phyloP scores from a whole-genome alignment of 2,797 vertebrate genomes.

The Eutrigla gurnardus region DNA sequence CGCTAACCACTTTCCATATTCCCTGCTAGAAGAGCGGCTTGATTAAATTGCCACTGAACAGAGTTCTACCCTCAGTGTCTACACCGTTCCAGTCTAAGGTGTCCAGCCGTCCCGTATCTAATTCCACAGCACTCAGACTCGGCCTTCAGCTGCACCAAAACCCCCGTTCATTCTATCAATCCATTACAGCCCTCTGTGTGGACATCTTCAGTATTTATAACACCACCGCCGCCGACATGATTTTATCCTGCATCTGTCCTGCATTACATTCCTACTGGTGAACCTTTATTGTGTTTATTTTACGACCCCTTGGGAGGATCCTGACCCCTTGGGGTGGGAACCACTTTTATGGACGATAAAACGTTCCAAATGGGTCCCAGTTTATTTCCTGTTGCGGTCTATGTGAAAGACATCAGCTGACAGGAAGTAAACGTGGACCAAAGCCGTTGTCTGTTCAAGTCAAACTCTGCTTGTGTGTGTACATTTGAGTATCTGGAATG shows the following conservation, averaged over 20 bases:
- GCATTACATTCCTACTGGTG: not conserved
- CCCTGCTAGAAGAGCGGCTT: constrained; percentile 32
- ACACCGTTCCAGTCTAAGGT: constrained; percentile 51
- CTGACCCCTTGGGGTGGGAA: not conserved
- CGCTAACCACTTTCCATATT: constrained; percentile 35
- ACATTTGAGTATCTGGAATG: too few relatives aligned
- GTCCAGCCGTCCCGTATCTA: constrained; percentile 41
- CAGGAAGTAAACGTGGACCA: too few relatives aligned
- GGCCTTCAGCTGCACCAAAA: constrained; percentile 16
- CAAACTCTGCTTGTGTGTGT: too few relatives aligned
- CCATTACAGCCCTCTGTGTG: constrained; percentile 7
- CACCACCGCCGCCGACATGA: not conserved
- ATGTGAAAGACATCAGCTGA: too few relatives aligned
- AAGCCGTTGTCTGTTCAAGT: too few relatives aligned
- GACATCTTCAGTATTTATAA: constrained; percentile 14
- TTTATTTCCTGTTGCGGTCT: too few relatives aligned
- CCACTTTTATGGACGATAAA: not conserved
- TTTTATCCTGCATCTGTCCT: not conserved
- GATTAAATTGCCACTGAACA: constrained; percentile 65
- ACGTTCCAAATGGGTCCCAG: too few relatives aligned
- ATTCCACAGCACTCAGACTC: constrained; percentile 43
- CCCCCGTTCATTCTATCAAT: not conserved
- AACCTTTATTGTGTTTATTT: not conserved
- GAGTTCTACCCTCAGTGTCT: constrained; percentile 41
- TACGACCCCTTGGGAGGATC: not conserved